Percentiles rank a stretch among this genome's conserved stretches.
phyloP scores from a whole-genome alignment of 1,140 invertebrate species.

The Drosophila setifemur region DNA sequence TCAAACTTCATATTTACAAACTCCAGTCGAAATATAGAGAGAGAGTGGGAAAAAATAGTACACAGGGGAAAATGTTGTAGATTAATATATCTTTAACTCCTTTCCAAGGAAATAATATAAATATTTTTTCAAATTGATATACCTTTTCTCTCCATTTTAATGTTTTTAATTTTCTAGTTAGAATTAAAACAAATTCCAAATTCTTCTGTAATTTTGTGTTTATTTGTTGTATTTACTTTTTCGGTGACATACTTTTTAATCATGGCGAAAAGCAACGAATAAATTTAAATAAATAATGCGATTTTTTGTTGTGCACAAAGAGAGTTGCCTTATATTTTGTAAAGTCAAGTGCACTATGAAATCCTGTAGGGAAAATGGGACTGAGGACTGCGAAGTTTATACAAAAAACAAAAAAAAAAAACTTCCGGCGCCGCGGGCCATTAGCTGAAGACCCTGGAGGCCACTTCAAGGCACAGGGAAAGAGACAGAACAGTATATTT shows the following conservation, averaged over 20 bases:
- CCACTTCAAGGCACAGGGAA: slow-evolving; percentile 54
- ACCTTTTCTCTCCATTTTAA: too few relatives aligned
- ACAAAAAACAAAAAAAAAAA: slow-evolving; percentile 32
- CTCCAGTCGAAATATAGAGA: slow-evolving; percentile 16
- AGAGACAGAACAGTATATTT: neutral
- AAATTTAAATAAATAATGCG: neutral
- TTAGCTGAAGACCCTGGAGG: slow-evolving; percentile 69
- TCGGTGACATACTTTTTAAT: too few relatives aligned
- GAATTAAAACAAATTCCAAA: too few relatives aligned
- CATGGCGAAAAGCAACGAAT: neutral
- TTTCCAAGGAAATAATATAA: too few relatives aligned
- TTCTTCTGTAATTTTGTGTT: too few relatives aligned
- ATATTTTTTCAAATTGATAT: too few relatives aligned
- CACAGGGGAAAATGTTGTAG: neutral
- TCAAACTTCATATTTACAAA: slow-evolving; percentile 77
- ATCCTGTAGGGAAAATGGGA: neutral
- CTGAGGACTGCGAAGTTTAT: slow-evolving; percentile 19
- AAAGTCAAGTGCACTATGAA: slow-evolving; percentile 33
- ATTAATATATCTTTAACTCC: too few relatives aligned
- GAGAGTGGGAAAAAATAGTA: slow-evolving; percentile 4
- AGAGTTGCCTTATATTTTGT: slow-evolving; percentile 17
- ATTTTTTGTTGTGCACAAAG: neutral
- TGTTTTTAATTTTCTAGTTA: too few relatives aligned
- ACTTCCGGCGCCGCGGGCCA: slow-evolving; percentile 69
- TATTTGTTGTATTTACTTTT: too few relatives aligned